Evolutionary conservation across 2,113 vertebrate genomes (phyloP).

Genomic region (Patagioenas fasciata): DNA sequence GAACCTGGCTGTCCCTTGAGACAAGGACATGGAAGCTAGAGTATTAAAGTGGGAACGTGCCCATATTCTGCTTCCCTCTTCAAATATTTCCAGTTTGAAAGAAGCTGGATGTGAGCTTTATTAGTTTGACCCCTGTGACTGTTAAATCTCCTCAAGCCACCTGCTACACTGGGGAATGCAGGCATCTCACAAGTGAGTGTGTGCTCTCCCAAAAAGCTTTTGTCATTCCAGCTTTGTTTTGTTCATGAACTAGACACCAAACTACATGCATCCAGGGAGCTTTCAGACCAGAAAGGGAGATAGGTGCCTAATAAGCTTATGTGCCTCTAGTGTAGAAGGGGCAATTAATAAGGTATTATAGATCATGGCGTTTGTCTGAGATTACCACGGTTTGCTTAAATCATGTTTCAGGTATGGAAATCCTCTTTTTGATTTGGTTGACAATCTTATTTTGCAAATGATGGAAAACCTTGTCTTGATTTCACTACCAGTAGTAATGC

Average conservation of each 20-base stretch:
- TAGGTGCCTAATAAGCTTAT: not conserved
- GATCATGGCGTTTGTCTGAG: not conserved
- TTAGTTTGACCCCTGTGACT: not conserved
- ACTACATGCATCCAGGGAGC: not conserved
- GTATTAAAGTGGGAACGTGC: not conserved
- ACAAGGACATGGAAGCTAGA: not conserved
- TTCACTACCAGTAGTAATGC: not conserved
- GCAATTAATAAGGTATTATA: not conserved
- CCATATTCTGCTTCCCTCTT: not conserved
- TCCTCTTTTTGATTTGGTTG: not conserved
- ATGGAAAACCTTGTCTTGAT: not conserved
- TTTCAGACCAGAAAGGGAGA: not conserved
- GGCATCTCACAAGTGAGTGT: not conserved
- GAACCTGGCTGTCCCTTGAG: not conserved
- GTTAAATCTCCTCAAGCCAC: not conserved
- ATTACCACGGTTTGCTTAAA: not conserved
- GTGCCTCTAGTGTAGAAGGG: not conserved
- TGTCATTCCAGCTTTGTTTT: not conserved
- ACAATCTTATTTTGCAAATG: not conserved
- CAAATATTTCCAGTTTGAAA: not conserved
- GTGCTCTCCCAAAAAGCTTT: not conserved
- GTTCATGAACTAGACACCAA: not conserved
- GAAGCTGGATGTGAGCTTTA: not conserved
- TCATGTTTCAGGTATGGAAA: not conserved
- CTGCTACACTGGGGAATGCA: not conserved